Conservation (phyloP, 2,888 invertebrate species). For the Eupeodes latifasciatus region DNA sequence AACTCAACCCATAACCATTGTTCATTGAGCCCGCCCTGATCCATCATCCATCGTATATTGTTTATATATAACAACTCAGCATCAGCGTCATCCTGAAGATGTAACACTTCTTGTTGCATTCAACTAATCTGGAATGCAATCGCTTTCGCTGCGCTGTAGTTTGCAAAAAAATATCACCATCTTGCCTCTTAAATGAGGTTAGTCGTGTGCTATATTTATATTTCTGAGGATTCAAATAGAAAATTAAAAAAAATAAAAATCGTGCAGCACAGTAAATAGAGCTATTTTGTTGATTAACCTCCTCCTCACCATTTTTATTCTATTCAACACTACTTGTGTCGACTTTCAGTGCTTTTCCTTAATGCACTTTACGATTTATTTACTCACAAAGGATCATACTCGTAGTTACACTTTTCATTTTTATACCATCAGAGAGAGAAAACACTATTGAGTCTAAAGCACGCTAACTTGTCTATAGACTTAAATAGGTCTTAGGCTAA, state of each 20-base stretch:
- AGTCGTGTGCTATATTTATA: constrained; percentile 46
- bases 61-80: background rate
- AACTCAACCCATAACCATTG: constrained; percentile 7
- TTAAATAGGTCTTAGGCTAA: constrained; percentile 36
- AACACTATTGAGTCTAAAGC: background rate
- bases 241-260: background rate
- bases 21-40: constrained; percentile 10
- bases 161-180: constrained; percentile 18
- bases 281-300: constrained; percentile 54
- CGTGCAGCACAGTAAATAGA: constrained; percentile 25
- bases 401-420: constrained; percentile 26
- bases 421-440: background rate
- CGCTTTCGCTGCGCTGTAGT: constrained; percentile 1
- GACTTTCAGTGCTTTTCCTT: constrained; percentile 16
- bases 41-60: constrained; percentile 6
- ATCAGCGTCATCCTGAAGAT: constrained; percentile 13
- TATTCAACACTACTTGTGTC: constrained; percentile 24
- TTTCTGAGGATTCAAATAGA: background rate
- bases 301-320: background rate
- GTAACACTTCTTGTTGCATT: constrained; percentile 18
- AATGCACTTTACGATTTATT: constrained; percentile 54
- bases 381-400: constrained; percentile 32
- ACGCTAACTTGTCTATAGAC: constrained; percentile 42
- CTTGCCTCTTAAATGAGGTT: constrained; percentile 51
- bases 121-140: constrained; percentile 43